phyloP scores from a whole-genome alignment of 1,140 invertebrate genomes.

The Neotoxoptera formosana region DNA sequence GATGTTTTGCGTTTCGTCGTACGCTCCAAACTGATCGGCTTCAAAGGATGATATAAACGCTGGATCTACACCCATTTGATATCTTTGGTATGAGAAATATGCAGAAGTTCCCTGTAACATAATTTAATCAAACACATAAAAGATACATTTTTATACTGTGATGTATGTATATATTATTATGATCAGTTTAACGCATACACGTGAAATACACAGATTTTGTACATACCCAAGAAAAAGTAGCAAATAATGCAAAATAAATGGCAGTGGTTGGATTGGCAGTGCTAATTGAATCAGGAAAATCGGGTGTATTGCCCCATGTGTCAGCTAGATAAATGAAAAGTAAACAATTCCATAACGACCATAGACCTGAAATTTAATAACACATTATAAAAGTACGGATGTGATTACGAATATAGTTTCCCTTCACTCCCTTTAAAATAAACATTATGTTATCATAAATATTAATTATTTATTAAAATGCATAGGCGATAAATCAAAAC shows the following conservation, averaged over 20 bases:
- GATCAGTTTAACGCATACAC: no score
- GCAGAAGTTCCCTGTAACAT: not conserved
- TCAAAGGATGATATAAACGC: constrained; percentile 47
- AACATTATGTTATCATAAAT: not conserved
- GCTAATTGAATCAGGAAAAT: constrained; percentile 44
- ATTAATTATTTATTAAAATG: not conserved
- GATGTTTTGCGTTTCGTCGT: constrained; percentile 52
- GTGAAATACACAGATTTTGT: not conserved
- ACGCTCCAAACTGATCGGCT: constrained; percentile 46
- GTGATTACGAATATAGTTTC: not conserved
- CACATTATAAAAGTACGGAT: not conserved
- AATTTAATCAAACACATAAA: not conserved
- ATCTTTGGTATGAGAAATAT: constrained; percentile 47
- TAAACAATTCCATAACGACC: constrained; percentile 52
- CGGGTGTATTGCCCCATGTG: constrained; percentile 41
- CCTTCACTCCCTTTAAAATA: not conserved
- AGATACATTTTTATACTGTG: not conserved
- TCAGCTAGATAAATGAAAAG: constrained; percentile 51
- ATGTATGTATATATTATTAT: not conserved
- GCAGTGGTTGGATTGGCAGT: constrained; percentile 56
- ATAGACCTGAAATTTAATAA: constrained; percentile 25
- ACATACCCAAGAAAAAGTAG: constrained; percentile 50
- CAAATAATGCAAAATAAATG: constrained; percentile 56
- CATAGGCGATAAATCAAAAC: not conserved
- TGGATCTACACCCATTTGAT: constrained; percentile 50